phyloP scores from a whole-genome alignment of 2,113 vertebrate genomes.

The Dicrurus megarhynchus region DNA sequence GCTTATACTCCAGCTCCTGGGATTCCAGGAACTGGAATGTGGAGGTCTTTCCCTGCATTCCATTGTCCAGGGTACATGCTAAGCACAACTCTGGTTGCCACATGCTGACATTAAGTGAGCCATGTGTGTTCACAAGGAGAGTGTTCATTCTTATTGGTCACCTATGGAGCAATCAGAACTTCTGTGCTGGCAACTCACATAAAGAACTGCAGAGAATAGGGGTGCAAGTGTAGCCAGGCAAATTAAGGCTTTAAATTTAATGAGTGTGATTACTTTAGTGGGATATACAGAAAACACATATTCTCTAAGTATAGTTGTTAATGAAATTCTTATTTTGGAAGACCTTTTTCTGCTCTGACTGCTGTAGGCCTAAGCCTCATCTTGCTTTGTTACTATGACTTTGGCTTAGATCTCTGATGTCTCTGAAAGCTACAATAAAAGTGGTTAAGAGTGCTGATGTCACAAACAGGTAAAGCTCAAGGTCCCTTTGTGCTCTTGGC shows the following conservation, averaged over 20 bases:
- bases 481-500: background rate
- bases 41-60: background rate
- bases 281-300: background rate
- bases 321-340: background rate
- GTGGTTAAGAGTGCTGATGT: background rate
- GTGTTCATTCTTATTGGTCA: background rate
- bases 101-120: background rate
- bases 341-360: background rate
- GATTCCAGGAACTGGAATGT: background rate
- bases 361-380: background rate
- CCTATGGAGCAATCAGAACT: background rate
- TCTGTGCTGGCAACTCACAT: background rate
- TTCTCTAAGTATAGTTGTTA: background rate
- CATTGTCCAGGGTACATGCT: background rate
- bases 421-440: background rate
- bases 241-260: background rate
- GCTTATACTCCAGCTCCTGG: background rate
- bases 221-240: background rate
- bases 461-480: background rate
- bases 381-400: background rate
- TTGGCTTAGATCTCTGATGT: background rate
- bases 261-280: background rate
- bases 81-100: background rate
- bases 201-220: background rate
- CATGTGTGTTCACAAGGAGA: background rate